phyloP scores from a whole-genome alignment of 2,113 vertebrate genomes.

The Pungitius pungitius region DNA sequence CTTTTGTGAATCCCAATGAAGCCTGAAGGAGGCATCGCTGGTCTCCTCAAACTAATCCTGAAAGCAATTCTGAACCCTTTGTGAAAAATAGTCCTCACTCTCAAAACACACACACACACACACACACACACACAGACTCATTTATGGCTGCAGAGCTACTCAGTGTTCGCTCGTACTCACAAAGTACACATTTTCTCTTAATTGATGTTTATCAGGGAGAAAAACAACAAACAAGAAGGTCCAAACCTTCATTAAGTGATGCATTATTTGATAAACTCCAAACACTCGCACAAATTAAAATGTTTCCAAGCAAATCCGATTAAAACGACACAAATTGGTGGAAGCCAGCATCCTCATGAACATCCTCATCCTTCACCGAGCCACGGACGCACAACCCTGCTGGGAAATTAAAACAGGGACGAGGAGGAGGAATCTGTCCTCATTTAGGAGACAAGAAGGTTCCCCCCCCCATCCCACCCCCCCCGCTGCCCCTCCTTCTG shows the following conservation, averaged over 20 bases:
- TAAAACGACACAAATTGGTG: conserved; percentile 56
- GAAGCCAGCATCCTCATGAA: conserved; percentile 51
- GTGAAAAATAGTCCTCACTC: neutral
- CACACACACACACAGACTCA: neutral
- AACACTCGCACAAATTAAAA: neutral
- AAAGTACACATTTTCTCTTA: neutral
- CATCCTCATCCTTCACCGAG: conserved; percentile 66
- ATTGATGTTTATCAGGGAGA: conserved; percentile 5
- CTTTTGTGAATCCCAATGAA: neutral
- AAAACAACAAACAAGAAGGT: conserved; percentile 15
- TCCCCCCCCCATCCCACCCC: neutral
- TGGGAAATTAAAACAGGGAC: conserved; percentile 72
- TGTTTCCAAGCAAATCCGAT: conserved; percentile 34
- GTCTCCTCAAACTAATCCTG: neutral
- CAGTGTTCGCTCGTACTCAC: neutral
- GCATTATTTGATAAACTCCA: neutral
- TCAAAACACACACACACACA: neutral
- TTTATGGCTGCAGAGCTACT: neutral
- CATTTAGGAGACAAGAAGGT: conserved; percentile 57
- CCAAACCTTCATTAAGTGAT: neutral
- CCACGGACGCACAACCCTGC: conserved; percentile 53
- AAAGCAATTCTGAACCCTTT: neutral
- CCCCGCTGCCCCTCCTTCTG: neutral
- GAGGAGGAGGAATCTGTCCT: conserved; percentile 68
- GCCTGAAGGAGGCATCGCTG: too few species aligned